Percentiles rank a stretch among this genome's conserved stretches.
Conservation (phyloP, 2,888 invertebrate species). For the Petrolisthes manimaculis region DNA sequence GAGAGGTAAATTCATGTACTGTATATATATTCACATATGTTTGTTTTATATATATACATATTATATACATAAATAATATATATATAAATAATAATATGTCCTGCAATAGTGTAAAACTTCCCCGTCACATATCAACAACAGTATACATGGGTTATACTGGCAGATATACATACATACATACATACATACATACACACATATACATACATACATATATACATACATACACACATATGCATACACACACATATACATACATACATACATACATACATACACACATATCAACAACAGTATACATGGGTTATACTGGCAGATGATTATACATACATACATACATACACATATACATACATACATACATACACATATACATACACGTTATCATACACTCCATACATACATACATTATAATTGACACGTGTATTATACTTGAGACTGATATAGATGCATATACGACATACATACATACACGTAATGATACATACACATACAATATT, state of each 20-base stretch:
- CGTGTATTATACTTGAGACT: no score
- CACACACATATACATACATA: conserved; percentile 22
- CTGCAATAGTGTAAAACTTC: no score
- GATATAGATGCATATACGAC: no score
- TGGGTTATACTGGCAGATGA: background rate
- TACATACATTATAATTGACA: background rate
- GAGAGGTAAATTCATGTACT: background rate
- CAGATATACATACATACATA: background rate
- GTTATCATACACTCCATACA: background rate
- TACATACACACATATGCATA: conserved; percentile 23
- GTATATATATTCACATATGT: background rate
- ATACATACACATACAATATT: no score
- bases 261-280: background rate
- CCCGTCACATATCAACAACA: no score
- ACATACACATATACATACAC: background rate
- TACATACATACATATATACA: conserved; percentile 22
- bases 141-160: no score
- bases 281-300: no score
- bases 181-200: conserved; percentile 18
- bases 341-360: conserved; percentile 14
- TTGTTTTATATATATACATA: background rate
- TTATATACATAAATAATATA: background rate
- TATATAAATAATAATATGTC: background rate
- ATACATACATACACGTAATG: no score
- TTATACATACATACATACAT: background rate